Percentiles rank a stretch among this genome's conserved stretches.
These are phyloP conservation scores for Drosophila miranda DNA, from an alignment of 1,140 invertebrate genomes.

Conservation along the genomic window DNA sequence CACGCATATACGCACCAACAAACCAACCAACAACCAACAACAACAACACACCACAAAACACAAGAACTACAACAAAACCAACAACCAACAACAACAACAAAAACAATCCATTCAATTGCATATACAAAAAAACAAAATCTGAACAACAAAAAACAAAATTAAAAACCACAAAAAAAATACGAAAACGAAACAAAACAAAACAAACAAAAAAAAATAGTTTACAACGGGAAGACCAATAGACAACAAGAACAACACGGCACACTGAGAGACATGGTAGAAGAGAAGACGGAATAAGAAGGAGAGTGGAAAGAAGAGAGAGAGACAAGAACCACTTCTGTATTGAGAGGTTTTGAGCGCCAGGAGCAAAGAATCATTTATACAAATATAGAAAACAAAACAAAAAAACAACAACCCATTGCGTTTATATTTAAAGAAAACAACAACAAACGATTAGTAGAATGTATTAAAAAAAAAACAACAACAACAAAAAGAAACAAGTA, in stretches of 20 bases:
- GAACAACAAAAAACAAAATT: neutral
- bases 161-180: constrained; percentile 3
- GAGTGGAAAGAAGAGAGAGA: constrained; percentile 29
- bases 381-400: constrained; percentile 52
- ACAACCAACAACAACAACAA: constrained; percentile 30
- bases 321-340: constrained; percentile 36
- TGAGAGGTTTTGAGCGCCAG: constrained; percentile 68
- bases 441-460: constrained; percentile 4
- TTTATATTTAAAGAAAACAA: constrained; percentile 61
- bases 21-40: constrained; percentile 12
- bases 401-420: constrained; percentile 52
- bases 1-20: constrained; percentile 42
- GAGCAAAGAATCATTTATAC: constrained; percentile 75
- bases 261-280: constrained; percentile 40
- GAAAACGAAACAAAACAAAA: constrained; percentile 46
- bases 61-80: constrained; percentile 33
- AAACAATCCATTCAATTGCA: constrained; percentile 60
- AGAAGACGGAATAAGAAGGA: constrained; percentile 1
- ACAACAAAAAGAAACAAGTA: constrained; percentile 26
- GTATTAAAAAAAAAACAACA: constrained; percentile 12
- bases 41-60: constrained; percentile 20
- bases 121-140: constrained; percentile 35
- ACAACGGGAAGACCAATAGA: constrained; percentile 62
- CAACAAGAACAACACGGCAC: constrained; percentile 51
- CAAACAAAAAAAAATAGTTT: constrained; percentile 58